Conservation (phyloP, 2,797 vertebrate genomes). For the Sebastes trivittatus region DNA sequence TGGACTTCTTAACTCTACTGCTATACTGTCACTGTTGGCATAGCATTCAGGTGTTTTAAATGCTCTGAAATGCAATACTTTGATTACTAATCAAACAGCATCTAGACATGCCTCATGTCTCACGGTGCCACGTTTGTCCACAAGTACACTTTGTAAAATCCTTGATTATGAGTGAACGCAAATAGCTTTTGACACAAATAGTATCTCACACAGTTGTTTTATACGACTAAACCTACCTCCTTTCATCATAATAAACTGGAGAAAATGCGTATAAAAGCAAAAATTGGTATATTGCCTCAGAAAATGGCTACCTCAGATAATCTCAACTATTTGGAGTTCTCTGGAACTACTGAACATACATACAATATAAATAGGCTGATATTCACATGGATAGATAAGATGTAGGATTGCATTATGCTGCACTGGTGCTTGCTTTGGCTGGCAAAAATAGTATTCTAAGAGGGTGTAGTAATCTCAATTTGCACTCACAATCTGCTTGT, state of each 20-base stretch:
- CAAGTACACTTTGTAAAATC: not conserved
- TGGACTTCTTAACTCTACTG: not conserved
- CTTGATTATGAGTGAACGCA: not conserved
- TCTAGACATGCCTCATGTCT: not conserved
- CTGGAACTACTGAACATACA: not conserved
- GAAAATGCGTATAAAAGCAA: not conserved
- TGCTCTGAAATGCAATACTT: not conserved
- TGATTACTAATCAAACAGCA: not conserved
- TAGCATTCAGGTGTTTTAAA: not conserved
- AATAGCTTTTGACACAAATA: not conserved
- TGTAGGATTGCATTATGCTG: not conserved
- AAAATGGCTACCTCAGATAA: not conserved
- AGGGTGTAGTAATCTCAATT: not conserved
- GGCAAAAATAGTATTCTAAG: too few species aligned
- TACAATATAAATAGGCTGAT: not conserved
- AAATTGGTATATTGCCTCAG: not conserved
- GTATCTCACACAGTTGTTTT: not conserved
- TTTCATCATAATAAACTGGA: not conserved
- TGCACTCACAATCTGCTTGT: not conserved
- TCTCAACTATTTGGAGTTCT: not conserved
- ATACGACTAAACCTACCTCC: not conserved
- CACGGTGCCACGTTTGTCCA: not conserved
- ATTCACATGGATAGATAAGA: not conserved
- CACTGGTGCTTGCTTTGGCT: too few species aligned
- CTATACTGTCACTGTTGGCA: not conserved